Evolutionary conservation across 1,140 invertebrate genomes (phyloP), one percentile per base, ranked within the genome.

Genomic region (Heliconius hewitsoni): DNA sequence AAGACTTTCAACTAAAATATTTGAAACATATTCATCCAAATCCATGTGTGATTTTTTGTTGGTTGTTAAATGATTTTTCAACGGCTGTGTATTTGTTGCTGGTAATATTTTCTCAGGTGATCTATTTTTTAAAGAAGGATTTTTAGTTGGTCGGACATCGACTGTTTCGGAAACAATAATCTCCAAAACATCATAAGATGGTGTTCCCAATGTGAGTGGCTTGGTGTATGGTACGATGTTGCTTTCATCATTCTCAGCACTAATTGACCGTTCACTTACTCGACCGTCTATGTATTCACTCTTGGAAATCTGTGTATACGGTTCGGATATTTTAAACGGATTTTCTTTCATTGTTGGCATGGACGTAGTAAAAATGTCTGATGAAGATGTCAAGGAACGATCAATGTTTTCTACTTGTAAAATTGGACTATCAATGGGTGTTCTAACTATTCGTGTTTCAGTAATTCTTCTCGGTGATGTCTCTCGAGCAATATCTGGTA

Each of bases 11-110:
- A 95, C 92, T 71, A 95, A 84, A 82, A 95, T 94, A 80, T 93
- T 94, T 3, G 94, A 95, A 3, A 95, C 94, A 73, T 94, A 95
- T 79, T 95, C 90, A 77, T 95, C 94, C 8, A 95, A 90, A 78
- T 95, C 90, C 46, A 93, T 87, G 42, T 86, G 88, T 23, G 76
- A 77, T 57, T 82, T 82, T 74, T 84, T 87, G 72, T 76, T 85
- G 8, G 52, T 76, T 39, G 73, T 16, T 37, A 78, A 37, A 18
- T 83, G 71, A 73, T 81, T 81, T 81, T 84, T 88, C 23, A 76
- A 71, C 1, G 73, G 71, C 72, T 74, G 78, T 23, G 34, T 39
- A 39, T 37, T 71, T 19, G n/a, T 9, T 19, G 34, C 71, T 39
- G 76, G 76, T 34, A 77, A 76, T 34, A 78, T 70, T 46, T 84